These are phyloP conservation scores for Tetragnatha montana DNA, from an alignment of 2,888 invertebrate genomes.

Conservation along the genomic window DNA sequence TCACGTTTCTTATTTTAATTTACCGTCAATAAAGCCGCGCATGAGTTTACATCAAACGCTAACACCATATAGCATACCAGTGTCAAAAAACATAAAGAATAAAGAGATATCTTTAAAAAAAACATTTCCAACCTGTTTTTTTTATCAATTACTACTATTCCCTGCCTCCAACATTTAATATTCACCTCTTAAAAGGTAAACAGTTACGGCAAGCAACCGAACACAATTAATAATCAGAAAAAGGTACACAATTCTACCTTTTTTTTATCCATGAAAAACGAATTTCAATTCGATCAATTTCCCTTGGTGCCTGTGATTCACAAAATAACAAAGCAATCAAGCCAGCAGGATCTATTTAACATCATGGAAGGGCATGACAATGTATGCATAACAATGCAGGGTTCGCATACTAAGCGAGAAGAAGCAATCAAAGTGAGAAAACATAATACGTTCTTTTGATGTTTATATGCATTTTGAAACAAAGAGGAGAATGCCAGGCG, in stretches of 20 bases:
- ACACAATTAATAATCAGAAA: too few species aligned
- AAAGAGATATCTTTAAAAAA: too few species aligned
- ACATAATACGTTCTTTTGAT: not conserved
- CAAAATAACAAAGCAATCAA: not conserved
- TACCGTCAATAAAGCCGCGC: too few species aligned
- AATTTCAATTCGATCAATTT: not conserved
- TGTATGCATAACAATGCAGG: not conserved
- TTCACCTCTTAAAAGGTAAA: too few species aligned
- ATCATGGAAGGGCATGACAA: not conserved
- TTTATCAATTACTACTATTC: too few species aligned
- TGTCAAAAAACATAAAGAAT: too few species aligned
- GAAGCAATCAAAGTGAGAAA: not conserved
- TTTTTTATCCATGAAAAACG: not conserved
- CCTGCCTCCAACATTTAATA: too few species aligned
- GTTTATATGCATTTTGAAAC: not conserved
- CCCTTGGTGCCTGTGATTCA: not conserved
- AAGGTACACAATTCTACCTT: not conserved
- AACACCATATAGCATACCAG: too few species aligned
- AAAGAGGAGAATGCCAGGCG: not conserved
- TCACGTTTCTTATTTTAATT: too few species aligned
- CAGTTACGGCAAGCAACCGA: too few species aligned
- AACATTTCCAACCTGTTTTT: too few species aligned
- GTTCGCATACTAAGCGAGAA: not conserved
- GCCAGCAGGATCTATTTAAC: not conserved
- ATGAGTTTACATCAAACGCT: too few species aligned